phyloP scores from a whole-genome alignment of 2,888 invertebrate species.

The Oeneis ivallda region DNA sequence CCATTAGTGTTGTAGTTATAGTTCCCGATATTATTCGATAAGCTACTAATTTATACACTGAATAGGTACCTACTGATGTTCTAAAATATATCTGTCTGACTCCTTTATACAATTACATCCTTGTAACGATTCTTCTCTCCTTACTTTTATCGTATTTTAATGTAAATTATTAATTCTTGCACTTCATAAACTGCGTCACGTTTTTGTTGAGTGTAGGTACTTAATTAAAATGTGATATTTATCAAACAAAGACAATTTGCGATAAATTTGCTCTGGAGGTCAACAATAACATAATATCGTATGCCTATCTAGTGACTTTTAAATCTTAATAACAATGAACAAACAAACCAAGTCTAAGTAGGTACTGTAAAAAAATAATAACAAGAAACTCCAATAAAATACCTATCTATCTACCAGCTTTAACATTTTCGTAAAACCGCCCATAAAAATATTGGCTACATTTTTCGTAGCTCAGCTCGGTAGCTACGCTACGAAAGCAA shows the following conservation, averaged over 20 bases:
- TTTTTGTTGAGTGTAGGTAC: neutral
- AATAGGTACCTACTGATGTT: too few relatives aligned
- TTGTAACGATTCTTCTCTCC: too few relatives aligned
- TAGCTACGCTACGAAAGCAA: neutral
- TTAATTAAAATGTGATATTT: constrained; percentile 22
- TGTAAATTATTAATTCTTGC: neutral
- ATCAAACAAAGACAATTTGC: constrained; percentile 29
- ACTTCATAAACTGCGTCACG: constrained; percentile 1
- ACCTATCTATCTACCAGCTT: too few relatives aligned
- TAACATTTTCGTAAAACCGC: neutral
- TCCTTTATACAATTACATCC: too few relatives aligned
- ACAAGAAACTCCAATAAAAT: neutral
- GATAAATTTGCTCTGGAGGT: constrained; percentile 36
- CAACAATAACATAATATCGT: constrained; percentile 21
- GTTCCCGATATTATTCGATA: too few relatives aligned
- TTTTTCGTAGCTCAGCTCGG: neutral
- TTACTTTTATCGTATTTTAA: neutral
- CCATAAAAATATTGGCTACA: neutral
- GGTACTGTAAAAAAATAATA: too few relatives aligned
- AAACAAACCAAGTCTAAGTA: neutral
- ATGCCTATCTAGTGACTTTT: constrained; percentile 19
- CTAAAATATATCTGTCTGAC: too few relatives aligned
- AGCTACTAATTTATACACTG: too few relatives aligned
- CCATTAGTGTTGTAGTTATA: too few relatives aligned
- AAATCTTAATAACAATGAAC: constrained; percentile 9